Conservation (phyloP, 1,140 invertebrate genomes). For the Brachionus paranguensis region DNA sequence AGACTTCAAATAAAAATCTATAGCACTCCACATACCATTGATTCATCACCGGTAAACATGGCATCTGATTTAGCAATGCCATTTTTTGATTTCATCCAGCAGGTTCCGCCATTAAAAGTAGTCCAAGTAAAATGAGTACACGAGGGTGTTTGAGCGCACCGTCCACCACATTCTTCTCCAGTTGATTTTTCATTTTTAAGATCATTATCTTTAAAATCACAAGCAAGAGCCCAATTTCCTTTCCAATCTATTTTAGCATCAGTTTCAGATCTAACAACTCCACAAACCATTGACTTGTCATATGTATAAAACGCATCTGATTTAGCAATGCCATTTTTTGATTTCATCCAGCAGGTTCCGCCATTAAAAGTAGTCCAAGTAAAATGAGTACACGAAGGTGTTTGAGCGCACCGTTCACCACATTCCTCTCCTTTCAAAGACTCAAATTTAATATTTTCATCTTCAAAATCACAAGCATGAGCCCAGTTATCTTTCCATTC, state of each 20-base stretch:
- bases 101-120: conserved; percentile 21
- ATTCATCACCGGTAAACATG: neutral
- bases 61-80: neutral
- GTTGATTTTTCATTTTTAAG: neutral
- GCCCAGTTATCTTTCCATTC: neutral
- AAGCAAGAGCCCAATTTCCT: neutral
- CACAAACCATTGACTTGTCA: conserved; percentile 37
- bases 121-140: conserved; percentile 41
- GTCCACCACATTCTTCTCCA: neutral
- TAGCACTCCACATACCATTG: neutral
- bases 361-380: conserved; percentile 39
- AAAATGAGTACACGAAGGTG: conserved; percentile 35
- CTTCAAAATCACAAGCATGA: too few relatives aligned
- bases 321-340: conserved; percentile 9
- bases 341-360: conserved; percentile 39
- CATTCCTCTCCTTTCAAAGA: neutral
- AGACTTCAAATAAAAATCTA: too few relatives aligned
- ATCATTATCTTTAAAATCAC: neutral
- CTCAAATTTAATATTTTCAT: too few relatives aligned
- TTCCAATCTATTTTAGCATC: too few relatives aligned
- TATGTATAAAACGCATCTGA: conserved; percentile 23
- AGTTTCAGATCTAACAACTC: neutral
- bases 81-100: conserved; percentile 22
- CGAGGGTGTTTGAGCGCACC: neutral
- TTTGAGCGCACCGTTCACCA: conserved; percentile 3